Conservation (phyloP, 2,888 invertebrate species). For the Gari tellinella region DNA sequence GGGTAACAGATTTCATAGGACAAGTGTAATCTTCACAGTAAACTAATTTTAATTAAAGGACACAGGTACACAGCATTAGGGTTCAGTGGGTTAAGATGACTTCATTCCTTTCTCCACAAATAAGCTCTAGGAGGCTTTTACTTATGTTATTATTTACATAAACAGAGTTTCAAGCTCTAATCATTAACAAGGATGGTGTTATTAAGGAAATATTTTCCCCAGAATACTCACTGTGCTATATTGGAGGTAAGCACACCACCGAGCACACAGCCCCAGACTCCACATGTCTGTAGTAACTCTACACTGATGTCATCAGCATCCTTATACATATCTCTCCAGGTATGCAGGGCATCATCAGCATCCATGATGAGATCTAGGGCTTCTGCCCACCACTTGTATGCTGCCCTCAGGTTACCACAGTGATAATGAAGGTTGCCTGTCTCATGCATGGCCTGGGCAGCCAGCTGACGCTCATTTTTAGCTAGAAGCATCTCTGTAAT, state of each 20-base stretch:
- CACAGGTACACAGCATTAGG: no score
- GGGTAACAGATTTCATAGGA: no score
- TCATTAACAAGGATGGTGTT: no score
- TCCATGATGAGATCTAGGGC: conserved; percentile 80
- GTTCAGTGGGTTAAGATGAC: no score
- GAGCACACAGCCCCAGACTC: conserved; percentile 83
- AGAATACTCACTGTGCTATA: conserved; percentile 82
- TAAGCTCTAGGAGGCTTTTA: no score
- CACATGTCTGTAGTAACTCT: conserved; percentile 79
- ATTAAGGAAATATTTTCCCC: no score
- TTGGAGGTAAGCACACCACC: conserved; percentile 82
- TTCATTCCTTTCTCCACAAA: no score
- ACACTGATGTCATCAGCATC: conserved; percentile 71
- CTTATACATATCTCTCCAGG: conserved; percentile 73
- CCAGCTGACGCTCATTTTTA: conserved; percentile 79
- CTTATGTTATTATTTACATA: no score
- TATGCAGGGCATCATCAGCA: conserved; percentile 75
- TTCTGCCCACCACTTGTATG: conserved; percentile 82
- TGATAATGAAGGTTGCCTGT: conserved; percentile 82
- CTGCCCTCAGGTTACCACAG: conserved; percentile 78
- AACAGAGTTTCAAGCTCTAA: no score
- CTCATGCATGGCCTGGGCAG: conserved; percentile 83
- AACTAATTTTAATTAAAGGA: no score
- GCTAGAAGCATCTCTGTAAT: conserved; percentile 80
- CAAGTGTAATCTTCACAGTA: no score